These are phyloP conservation scores for Penelope pileata DNA, from an alignment of 2,113 vertebrate species.

Conservation along the genomic window DNA sequence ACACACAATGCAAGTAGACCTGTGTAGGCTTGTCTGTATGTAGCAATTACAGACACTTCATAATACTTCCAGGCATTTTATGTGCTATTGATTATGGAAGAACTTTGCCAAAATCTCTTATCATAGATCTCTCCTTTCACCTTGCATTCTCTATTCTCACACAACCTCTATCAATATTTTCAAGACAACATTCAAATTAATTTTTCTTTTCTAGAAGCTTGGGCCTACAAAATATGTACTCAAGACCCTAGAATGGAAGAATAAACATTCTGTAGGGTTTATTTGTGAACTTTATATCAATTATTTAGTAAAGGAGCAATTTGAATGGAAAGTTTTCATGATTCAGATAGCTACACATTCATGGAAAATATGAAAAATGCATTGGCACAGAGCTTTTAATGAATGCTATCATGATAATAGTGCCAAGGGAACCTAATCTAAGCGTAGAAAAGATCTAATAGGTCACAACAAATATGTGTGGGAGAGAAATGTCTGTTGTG, in stretches of 20 bases:
- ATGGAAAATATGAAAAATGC: slow-evolving; percentile 13
- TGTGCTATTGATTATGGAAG: not conserved
- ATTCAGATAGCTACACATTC: not conserved
- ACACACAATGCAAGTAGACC: not conserved
- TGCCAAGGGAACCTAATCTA: not conserved
- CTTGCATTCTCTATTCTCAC: not conserved
- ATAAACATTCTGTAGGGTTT: not conserved
- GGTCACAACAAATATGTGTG: not conserved
- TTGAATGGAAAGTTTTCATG: not conserved
- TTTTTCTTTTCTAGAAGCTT: not conserved
- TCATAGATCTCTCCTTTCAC: not conserved
- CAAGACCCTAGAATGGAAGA: not conserved
- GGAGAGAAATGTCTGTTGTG: not conserved
- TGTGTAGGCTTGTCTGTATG: not conserved
- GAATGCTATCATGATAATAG: not conserved
- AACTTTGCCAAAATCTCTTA: not conserved
- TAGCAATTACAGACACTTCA: not conserved
- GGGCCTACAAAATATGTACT: not conserved
- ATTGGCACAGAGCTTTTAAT: not conserved
- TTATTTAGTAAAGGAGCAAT: not conserved
- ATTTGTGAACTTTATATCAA: not conserved
- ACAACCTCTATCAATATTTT: not conserved
- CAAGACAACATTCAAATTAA: not conserved
- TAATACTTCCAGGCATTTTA: not conserved
- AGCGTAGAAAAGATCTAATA: not conserved